Evolutionary conservation across 2,113 vertebrate genomes (phyloP), one percentile per base, ranked within the genome.

Genomic region (Tursiops truncatus): DNA sequence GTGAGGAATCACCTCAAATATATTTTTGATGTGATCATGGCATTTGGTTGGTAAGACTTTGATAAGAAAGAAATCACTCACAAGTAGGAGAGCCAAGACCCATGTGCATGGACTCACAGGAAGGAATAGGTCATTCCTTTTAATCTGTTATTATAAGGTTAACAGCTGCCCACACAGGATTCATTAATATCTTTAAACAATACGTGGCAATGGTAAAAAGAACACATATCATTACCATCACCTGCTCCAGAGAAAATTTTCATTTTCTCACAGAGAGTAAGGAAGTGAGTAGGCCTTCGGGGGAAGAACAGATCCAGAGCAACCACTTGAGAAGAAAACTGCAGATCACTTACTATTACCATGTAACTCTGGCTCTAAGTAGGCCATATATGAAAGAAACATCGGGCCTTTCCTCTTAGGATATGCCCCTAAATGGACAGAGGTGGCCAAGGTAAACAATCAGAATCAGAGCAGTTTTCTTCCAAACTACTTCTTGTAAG

Each of bases 241-340:
- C 73, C 85, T 56, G 63, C 38, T 58, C 44, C 73, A 93, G 82
- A 56, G 67, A 91, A 82, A 93, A 87, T 77, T 25, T 36, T 26
- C 41, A 77, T 83, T 86, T 96, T 95, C 84, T 89, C 70, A 73
- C 20, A 33, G 20, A 93, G 14, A 96, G 25, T 67, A 83, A 74
- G 36, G 94, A 81, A 95, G 88, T 23, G 60, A 86, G 62, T 21
- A 65, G 41, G 50, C 5, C n/a, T 80, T 74, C 38, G 36, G 10
- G 56, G 36, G 31, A 58, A 94, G 63, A 79, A 36, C 1, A 3
- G 47, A 41, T 28, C n/a, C 12, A 84, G 36, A 81, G 17, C 33
- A 33, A 56, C 21, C 77, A 28, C 33, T 50, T 84, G 2, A 56
- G 56, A 71, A 97, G 44, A 67, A 53, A 87, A 71, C 50, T 7